Conservation (phyloP, 2,888 invertebrate genomes). For the Ormia ochracea region DNA sequence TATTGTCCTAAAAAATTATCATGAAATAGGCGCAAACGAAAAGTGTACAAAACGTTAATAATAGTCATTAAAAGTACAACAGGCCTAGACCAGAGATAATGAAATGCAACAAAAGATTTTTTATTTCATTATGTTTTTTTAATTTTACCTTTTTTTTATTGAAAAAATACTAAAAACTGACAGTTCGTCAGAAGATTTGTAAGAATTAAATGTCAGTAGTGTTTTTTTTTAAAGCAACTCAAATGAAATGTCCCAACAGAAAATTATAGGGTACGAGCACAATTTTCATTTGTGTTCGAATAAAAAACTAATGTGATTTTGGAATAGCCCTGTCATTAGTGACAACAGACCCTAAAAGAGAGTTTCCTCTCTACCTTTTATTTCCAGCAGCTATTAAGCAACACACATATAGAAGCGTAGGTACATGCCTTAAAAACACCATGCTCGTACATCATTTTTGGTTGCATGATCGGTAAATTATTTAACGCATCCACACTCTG, state of each 20-base stretch:
- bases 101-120: slow-evolving; percentile 55
- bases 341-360: slow-evolving; percentile 43
- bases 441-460: slow-evolving; percentile 53
- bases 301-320: slow-evolving; percentile 30
- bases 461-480: background rate
- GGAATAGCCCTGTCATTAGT: slow-evolving; percentile 52
- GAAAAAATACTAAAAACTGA: slow-evolving; percentile 36
- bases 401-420: slow-evolving; percentile 7
- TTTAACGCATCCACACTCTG: background rate
- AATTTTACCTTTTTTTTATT: background rate
- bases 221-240: slow-evolving; percentile 6
- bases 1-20: slow-evolving; percentile 52
- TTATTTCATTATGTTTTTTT: background rate
- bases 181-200: slow-evolving; percentile 58
- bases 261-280: slow-evolving; percentile 55
- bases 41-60: slow-evolving; percentile 57
- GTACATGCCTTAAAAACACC: slow-evolving; percentile 47
- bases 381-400: slow-evolving; percentile 3
- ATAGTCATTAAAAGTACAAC: slow-evolving; percentile 60
- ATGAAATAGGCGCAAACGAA: slow-evolving; percentile 4
- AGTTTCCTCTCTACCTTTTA: background rate
- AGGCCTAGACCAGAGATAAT: slow-evolving; percentile 44
- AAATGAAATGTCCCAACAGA: slow-evolving; percentile 53
- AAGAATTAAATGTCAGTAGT: slow-evolving; percentile 37
- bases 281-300: slow-evolving; percentile 22